Conservation (phyloP, 1,140 invertebrate genomes). For the Hirudo medicinalis region DNA sequence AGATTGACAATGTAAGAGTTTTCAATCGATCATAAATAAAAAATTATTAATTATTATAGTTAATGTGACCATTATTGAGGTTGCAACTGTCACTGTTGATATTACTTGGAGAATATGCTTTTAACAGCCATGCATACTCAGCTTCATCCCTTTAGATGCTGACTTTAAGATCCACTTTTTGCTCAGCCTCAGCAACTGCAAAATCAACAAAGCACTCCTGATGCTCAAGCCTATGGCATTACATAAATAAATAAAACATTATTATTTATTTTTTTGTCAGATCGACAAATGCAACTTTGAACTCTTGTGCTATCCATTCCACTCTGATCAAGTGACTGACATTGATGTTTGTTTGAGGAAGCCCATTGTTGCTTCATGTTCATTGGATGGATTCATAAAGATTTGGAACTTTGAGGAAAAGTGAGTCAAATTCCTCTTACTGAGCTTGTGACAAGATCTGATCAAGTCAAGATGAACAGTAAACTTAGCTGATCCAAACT, state of each 20-base stretch:
- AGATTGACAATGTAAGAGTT: conserved; percentile 37
- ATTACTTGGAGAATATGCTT: too few species aligned
- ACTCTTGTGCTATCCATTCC: conserved; percentile 56
- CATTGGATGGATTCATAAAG: conserved; percentile 63
- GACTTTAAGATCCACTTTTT: too few species aligned
- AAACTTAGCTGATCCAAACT: neutral
- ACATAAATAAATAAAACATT: neutral
- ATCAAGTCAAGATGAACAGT: neutral
- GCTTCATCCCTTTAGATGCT: too few species aligned
- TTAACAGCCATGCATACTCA: too few species aligned
- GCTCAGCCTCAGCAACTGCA: neutral
- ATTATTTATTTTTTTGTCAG: conserved; percentile 19
- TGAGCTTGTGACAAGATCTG: neutral
- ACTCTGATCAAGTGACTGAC: conserved; percentile 61
- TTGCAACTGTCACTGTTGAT: too few species aligned
- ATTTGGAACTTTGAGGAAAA: conserved; percentile 75
- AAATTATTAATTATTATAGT: too few species aligned
- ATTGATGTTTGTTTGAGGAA: conserved; percentile 74
- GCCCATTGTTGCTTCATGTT: conserved; percentile 68
- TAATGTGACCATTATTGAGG: too few species aligned
- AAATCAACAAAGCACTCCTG: too few species aligned
- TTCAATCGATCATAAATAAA: too few species aligned
- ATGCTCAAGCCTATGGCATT: neutral
- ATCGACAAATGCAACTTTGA: conserved; percentile 41
- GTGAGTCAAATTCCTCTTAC: neutral